Conservation (phyloP, 2,113 vertebrate species). For the Indri indri region DNA sequence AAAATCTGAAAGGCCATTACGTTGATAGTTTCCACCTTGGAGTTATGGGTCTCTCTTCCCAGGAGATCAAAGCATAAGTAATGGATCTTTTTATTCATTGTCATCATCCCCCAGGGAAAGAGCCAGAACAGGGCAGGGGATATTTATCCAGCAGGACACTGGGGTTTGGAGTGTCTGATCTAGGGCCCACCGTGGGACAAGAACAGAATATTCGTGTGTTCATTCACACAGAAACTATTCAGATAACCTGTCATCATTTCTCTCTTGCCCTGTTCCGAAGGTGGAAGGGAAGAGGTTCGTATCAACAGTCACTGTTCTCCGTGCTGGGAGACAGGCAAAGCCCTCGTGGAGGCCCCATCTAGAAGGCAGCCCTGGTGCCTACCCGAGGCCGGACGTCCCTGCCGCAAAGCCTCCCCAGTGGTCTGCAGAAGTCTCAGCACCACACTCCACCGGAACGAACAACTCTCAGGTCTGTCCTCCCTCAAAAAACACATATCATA, state of each 20-base stretch:
- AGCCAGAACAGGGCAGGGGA: background rate
- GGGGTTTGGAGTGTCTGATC: background rate
- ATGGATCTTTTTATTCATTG: background rate
- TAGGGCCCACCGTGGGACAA: background rate
- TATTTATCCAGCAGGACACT: background rate
- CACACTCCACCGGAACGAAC: background rate
- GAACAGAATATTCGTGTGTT: background rate
- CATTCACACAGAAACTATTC: background rate
- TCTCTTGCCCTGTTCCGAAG: background rate
- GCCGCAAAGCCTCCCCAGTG: background rate
- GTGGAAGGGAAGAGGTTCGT: background rate
- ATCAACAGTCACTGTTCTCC: background rate
- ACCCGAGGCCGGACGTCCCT: background rate
- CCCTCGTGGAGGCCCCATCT: background rate
- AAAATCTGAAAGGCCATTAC: background rate
- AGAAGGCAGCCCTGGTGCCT: background rate
- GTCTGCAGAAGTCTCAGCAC: background rate
- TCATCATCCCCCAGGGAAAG: background rate
- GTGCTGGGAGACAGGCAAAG: background rate
- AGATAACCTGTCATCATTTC: background rate
- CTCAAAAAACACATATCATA: background rate
- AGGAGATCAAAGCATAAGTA: background rate
- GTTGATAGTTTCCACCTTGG: slow-evolving; percentile 21
- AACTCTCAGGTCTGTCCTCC: background rate
- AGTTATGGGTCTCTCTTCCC: slow-evolving; percentile 13